Evolutionary conservation across 2,797 vertebrate genomes (phyloP).

Genomic region (Phaenicophaeus curvirostris): DNA sequence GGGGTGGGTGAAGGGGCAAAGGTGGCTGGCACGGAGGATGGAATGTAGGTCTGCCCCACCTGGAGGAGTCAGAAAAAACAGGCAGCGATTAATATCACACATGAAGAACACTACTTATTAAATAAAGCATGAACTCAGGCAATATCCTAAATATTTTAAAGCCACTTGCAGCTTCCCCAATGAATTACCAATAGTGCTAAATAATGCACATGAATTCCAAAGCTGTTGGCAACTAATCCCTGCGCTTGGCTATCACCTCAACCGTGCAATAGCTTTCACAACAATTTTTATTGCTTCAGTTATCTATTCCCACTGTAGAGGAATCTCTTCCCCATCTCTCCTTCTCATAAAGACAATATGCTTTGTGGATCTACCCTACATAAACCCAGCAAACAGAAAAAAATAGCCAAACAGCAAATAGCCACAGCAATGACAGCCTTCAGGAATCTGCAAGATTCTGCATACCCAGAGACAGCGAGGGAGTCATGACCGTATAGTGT

Average conservation of each 20-base stretch:
- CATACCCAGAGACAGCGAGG: conserved; percentile 26
- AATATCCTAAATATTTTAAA: conserved; percentile 59
- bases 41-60: conserved; percentile 98
- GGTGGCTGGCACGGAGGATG: conserved; percentile 91
- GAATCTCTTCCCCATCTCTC: not conserved
- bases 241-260: not conserved
- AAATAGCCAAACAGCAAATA: too few relatives aligned
- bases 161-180: not conserved
- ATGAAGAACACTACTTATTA: not conserved
- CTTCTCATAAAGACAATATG: not conserved
- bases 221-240: conserved; percentile 35
- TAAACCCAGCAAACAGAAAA: not conserved
- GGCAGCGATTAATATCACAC: not conserved
- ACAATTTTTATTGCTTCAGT: not conserved
- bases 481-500: not conserved
- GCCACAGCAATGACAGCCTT: not conserved
- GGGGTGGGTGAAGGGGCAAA: conserved; percentile 97
- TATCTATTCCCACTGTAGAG: not conserved
- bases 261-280: not conserved
- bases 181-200: conserved; percentile 55
- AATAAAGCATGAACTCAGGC: conserved; percentile 1
- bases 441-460: conserved; percentile 21
- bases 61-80: conserved; percentile 64
- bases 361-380: not conserved
- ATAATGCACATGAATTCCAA: conserved; percentile 50